A percentile compares a stretch with the other conserved stretches of the same genome.
phyloP scores from a whole-genome alignment of 1,140 invertebrate species.

The Neotoxoptera formosana region DNA sequence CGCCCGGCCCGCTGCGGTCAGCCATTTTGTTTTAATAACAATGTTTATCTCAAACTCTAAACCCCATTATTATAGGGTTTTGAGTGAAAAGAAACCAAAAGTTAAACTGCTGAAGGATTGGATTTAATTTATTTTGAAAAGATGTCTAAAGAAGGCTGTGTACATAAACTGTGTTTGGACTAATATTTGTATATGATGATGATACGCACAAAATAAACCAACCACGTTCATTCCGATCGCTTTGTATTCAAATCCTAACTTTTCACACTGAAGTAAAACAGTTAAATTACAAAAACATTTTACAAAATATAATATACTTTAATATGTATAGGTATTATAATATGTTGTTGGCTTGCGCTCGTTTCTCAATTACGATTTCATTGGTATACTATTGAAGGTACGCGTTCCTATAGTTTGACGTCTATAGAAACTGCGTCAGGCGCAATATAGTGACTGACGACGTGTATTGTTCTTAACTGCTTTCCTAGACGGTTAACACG shows the following conservation, averaged over 20 bases:
- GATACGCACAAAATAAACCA: not conserved
- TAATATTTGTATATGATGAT: not conserved
- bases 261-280: not conserved
- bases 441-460: no score
- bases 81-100: constrained; percentile 15
- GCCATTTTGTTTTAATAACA: constrained; percentile 50
- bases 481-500: no score
- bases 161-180: no score
- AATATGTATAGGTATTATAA: no score
- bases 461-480: no score
- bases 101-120: not conserved
- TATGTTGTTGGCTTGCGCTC: no score
- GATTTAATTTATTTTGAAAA: constrained; percentile 17
- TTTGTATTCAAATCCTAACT: not conserved
- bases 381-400: no score
- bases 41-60: constrained; percentile 10
- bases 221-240: not conserved
- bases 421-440: no score
- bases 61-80: not conserved
- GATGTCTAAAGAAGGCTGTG: not conserved
- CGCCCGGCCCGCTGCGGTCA: not conserved
- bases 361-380: not conserved
- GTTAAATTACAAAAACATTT: not conserved
- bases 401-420: no score
- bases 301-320: not conserved